These are phyloP conservation scores for Saccopteryx bilineata DNA, from an alignment of 2,113 vertebrate genomes.

Conservation along the genomic window DNA sequence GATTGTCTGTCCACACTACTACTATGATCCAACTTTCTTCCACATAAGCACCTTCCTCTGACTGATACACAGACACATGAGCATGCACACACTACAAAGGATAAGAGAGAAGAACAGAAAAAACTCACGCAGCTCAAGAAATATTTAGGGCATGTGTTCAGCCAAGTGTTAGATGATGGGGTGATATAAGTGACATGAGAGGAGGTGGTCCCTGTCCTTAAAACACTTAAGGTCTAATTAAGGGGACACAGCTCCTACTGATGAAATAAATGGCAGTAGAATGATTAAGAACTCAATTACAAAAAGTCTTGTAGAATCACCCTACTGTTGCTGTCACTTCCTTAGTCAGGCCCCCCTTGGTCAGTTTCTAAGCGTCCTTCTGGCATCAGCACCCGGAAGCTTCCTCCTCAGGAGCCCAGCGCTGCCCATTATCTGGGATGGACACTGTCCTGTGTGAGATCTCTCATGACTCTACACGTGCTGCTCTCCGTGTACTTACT, in stretches of 20 bases:
- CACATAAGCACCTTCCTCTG: background rate
- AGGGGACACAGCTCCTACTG: background rate
- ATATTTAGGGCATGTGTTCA: background rate
- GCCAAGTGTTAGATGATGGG: background rate
- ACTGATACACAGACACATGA: background rate
- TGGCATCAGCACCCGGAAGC: background rate
- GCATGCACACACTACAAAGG: background rate
- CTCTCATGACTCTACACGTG: accelerated
- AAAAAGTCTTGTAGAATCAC: background rate
- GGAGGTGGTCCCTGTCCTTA: background rate
- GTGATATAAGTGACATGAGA: background rate
- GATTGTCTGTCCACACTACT: background rate
- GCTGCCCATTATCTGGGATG: background rate
- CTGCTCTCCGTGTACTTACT: background rate
- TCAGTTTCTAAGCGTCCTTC: background rate
- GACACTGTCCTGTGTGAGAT: background rate
- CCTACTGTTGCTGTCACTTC: background rate
- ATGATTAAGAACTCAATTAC: background rate
- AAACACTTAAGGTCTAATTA: background rate
- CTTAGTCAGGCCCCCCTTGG: background rate
- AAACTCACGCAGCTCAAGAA: background rate
- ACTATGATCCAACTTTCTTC: background rate
- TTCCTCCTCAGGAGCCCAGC: too few species aligned
- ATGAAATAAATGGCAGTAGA: background rate
- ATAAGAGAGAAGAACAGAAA: background rate